Conservation (phyloP, 2,888 invertebrate species). For the Philaethria dido region DNA sequence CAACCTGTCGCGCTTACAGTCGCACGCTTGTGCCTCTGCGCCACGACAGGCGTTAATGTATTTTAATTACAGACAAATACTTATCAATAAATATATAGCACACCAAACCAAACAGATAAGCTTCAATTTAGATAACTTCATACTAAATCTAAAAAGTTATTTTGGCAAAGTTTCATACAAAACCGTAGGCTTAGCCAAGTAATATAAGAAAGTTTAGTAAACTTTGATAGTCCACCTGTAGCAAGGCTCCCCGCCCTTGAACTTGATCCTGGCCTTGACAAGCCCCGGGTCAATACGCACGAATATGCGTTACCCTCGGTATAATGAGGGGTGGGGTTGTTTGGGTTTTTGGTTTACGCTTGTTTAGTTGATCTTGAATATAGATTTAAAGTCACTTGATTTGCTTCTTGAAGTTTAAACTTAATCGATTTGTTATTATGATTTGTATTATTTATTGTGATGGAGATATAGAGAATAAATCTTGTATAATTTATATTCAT, state of each 20-base stretch:
- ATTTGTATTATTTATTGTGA: no score
- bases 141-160: neutral
- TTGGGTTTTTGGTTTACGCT: constrained; percentile 13
- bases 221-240: constrained; percentile 22
- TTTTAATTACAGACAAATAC: no score
- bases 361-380: constrained; percentile 13
- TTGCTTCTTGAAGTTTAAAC: neutral
- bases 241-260: constrained; percentile 16
- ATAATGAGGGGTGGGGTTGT: constrained; percentile 9
- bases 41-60: no score
- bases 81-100: neutral
- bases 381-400: neutral
- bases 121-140: neutral
- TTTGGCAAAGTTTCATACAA: constrained; percentile 9
- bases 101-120: neutral
- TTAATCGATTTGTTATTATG: neutral
- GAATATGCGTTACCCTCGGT: constrained; percentile 26
- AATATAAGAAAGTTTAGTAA: constrained; percentile 10
- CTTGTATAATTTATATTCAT: no score
- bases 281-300: constrained; percentile 28
- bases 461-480: no score
- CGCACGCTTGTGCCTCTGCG: no score
- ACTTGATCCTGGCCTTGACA: constrained; percentile 26
- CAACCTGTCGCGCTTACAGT: no score
- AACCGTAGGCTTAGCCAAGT: constrained; percentile 17